phyloP scores from a whole-genome alignment of 2,113 vertebrate genomes.

The rat (Rattus norvegicus) region DNA sequence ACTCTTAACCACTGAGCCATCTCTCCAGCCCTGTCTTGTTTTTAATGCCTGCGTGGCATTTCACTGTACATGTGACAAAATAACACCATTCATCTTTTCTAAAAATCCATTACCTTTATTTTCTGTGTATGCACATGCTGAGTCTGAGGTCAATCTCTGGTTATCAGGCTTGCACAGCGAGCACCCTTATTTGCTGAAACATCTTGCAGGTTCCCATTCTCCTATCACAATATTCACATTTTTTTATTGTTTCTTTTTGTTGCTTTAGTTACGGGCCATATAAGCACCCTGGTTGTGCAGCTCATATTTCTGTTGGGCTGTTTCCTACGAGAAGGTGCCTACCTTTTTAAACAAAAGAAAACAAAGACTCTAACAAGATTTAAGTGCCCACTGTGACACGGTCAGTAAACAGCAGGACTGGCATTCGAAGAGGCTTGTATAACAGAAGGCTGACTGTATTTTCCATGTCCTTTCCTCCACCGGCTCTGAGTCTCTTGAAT shows the following conservation, averaged over 20 bases:
- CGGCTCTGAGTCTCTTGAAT: rapidly evolving
- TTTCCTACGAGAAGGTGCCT: background rate
- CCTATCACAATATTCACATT: background rate
- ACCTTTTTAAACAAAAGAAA: background rate
- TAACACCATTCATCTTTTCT: background rate
- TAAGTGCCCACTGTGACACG: too few relatives aligned
- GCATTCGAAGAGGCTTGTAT: background rate
- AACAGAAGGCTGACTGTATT: rapidly evolving
- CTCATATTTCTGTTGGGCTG: background rate
- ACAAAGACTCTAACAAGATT: too few relatives aligned
- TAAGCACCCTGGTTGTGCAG: background rate
- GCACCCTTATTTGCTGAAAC: too few relatives aligned
- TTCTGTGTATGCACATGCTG: background rate
- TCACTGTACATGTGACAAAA: background rate
- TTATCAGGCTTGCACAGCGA: background rate
- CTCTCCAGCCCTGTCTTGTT: background rate
- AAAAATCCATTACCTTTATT: background rate
- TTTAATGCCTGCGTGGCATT: background rate
- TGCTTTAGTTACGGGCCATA: background rate
- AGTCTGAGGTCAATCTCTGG: background rate
- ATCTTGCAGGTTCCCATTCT: background rate
- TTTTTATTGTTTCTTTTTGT: background rate
- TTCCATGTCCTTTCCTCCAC: background rate
- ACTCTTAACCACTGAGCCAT: background rate
- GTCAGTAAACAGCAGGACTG: background rate